phyloP scores from a whole-genome alignment of 2,113 vertebrate genomes.

The Takifugu bimaculatus region DNA sequence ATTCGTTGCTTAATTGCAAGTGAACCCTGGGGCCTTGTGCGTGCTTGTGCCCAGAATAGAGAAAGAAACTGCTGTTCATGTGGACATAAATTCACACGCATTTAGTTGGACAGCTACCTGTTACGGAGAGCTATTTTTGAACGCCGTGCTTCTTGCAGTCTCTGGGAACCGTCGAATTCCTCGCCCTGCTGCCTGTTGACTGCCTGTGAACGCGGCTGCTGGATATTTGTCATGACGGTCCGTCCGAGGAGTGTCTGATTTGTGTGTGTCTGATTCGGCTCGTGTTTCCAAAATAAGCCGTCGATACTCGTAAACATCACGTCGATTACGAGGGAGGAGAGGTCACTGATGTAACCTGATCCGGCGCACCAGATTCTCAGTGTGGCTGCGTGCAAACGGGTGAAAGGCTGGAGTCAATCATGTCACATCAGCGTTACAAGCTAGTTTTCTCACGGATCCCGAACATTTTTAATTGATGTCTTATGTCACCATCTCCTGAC shows the following conservation, averaged over 20 bases:
- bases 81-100: constrained; percentile 5
- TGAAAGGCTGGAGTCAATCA: no score
- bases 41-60: constrained; percentile 2
- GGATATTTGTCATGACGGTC: constrained; percentile 14
- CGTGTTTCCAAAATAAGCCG: background rate
- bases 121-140: no score
- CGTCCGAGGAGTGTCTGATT: constrained; percentile 3
- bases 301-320: background rate
- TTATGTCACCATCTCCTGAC: no score
- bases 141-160: background rate
- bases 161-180: constrained; percentile 25
- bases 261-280: background rate
- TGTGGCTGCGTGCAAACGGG: background rate
- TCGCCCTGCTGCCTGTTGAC: constrained; percentile 17
- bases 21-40: constrained; percentile 14
- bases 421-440: no score
- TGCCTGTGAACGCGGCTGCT: constrained; percentile 7
- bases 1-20: constrained; percentile 1
- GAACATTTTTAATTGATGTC: no score
- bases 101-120: background rate
- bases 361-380: constrained; percentile 3
- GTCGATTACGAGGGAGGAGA: background rate
- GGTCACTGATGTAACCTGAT: constrained; percentile 32
- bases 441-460: no score
- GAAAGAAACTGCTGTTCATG: background rate